Base-by-base conservation (phyloP, 2,113 vertebrate genomes). In the Osmerus mordax region DNA sequence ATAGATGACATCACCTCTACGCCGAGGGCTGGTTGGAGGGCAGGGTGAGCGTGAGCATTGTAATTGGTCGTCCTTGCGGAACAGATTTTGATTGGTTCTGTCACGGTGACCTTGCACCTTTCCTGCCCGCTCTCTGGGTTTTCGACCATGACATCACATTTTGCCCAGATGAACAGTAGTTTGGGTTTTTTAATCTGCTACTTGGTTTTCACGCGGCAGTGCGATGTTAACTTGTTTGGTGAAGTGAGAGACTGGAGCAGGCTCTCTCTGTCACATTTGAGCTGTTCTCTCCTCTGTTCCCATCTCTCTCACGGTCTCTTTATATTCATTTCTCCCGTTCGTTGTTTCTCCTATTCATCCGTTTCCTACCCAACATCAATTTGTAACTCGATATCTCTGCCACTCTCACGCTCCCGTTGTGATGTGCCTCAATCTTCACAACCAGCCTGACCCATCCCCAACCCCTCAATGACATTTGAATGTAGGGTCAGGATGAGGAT, bases 51-150 rank as follows among this genome's bases (percentile, higher is more conserved):
- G n/a, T 19, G 69, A 79, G 77, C 78, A 71, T 78, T 36, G 21
- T n/a, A 41, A 70, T 79, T 9, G 67, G 6, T 53, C 63, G 47
- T 47, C 82, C 78, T 80, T 54, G 74, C 54, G 81, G 77, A 88
- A 86, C 73, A 69, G 79, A 88, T 73, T 67, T 76, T 80, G 76
- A 89, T 81, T 25, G 53, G 72, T 60, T 82, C 21, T 80, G 85
- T 81, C 86, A 86, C 58, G 19, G 9, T 60, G 76, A 78, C 83
- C 80, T 86, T 70, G 75, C 77, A 79, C 81, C 84, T 83, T n/a
- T 23, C 64, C 64, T 64, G 28, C 51, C 70, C 67, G 29, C 21
- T 23, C 62, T 32, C 62, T 21, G 59, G 59, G 2, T 47, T 59
- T 36, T 64, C 23, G 71, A 66, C 23, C 75, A 15, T 15, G 69